Percentiles rank a stretch among this genome's conserved stretches.
Evolutionary conservation across 2,888 invertebrate genomes (phyloP).

Genomic region (Lasiommata megera): DNA sequence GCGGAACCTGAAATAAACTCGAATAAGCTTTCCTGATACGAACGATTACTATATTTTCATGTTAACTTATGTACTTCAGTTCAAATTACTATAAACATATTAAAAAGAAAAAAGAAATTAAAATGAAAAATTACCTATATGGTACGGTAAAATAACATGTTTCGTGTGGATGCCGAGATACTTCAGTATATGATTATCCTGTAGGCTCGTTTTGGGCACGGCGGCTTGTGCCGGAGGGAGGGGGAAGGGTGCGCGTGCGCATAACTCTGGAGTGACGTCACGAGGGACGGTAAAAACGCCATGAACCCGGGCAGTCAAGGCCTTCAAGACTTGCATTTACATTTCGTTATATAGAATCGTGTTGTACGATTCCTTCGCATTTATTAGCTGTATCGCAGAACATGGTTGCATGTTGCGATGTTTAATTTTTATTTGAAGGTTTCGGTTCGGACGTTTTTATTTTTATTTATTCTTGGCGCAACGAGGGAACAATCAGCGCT

Average conservation of each 20-base stretch:
- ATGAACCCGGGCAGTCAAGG: constrained; percentile 74
- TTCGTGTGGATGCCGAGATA: too few species aligned
- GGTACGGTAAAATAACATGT: too few species aligned
- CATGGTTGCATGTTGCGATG: constrained; percentile 20
- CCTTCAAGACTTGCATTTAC: constrained; percentile 59
- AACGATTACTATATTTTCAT: too few species aligned
- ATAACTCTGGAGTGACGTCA: constrained; percentile 75
- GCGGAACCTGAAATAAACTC: too few species aligned
- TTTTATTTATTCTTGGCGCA: neutral
- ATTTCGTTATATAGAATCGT: constrained; percentile 31
- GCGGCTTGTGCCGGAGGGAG: constrained; percentile 23
- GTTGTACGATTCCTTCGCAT: constrained; percentile 25
- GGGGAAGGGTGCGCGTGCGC: constrained; percentile 54
- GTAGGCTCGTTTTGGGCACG: constrained; percentile 62
- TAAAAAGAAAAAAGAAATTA: too few species aligned
- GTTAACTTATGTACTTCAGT: too few species aligned
- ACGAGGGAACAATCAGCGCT: constrained; percentile 5
- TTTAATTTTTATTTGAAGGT: constrained; percentile 19
- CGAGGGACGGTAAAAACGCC: constrained; percentile 65
- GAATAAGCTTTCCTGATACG: too few species aligned
- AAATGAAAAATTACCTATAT: too few species aligned
- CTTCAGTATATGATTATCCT: constrained; percentile 55
- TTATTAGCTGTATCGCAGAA: constrained; percentile 30
- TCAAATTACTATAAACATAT: too few species aligned
- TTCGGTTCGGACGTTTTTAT: neutral